Base-by-base conservation (phyloP, 2,113 vertebrate genomes). In the Petromus typicus region DNA sequence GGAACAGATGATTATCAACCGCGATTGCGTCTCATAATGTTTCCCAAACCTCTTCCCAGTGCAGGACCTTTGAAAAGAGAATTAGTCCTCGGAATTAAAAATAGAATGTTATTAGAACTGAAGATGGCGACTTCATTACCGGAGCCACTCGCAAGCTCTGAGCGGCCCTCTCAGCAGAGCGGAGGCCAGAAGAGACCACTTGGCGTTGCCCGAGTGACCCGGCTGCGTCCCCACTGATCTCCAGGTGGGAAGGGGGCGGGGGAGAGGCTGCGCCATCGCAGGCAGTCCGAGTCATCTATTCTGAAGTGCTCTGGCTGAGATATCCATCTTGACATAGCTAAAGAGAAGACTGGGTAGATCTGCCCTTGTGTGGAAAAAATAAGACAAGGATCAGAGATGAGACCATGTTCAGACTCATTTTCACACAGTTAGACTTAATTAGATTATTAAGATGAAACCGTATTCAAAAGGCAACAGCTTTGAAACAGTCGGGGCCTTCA, bases 361-460 rank as follows among this genome's bases (percentile, higher is more conserved):
- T 40, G 27, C 37, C 81, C 93, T 94, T 90, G n/a, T 90, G 48
- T 54, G 69, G n/a, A n/a, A 90, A 92, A 93, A 93, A 67, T 40
- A 91, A 96, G 91, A 89, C 79, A 94, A 89, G 78, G 90, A 61
- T 94, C 92, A 92, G 93, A 94, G 82, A 85, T 10, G 92, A 92
- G 90, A 59, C 71, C 51, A n/a, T 17, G 6, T 90, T 83, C 81
- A 90, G 93, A 82, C 56, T 96, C 78, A 40, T 66, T 95, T 96
- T 95, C 87, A 86, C 92, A 93, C 81, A 48, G 88, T 82, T 32
- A 96, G 92, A 90, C 66, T 97, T 98, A 95, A 97, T 97, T 95
- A 95, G 93, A 92, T 94, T 95, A 75, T 96, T 90, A 96, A 92
- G 82, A 79, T 86, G 93, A 96, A 96, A 92, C 82, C 56, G 61